Percentiles rank a stretch among this genome's conserved stretches.
These are phyloP conservation scores for Hylaea fasciaria DNA, from an alignment of 2,888 invertebrate genomes.

Conservation along the genomic window DNA sequence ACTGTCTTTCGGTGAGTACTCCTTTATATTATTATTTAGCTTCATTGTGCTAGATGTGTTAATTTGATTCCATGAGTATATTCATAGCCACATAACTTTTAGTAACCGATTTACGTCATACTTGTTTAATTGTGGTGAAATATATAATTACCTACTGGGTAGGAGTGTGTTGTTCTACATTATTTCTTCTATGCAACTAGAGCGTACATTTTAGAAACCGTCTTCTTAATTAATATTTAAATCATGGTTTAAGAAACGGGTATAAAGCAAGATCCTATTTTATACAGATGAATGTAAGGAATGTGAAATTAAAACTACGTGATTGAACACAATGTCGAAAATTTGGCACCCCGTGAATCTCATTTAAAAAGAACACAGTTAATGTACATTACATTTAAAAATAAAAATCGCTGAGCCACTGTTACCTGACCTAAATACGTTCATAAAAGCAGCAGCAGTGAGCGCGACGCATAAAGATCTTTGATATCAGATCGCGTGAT, in stretches of 20 bases:
- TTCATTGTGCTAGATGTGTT: conserved; percentile 40
- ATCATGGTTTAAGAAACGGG: too few species aligned
- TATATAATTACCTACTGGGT: background rate
- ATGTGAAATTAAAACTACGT: too few species aligned
- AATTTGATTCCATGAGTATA: conserved; percentile 31
- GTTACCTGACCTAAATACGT: conserved; percentile 27
- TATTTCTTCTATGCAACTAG: conserved; percentile 9
- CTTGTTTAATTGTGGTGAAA: conserved; percentile 19
- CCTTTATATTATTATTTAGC: conserved; percentile 32
- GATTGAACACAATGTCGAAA: too few species aligned
- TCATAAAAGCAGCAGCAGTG: conserved; percentile 9
- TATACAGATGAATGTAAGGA: too few species aligned
- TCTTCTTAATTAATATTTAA: too few species aligned
- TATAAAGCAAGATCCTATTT: too few species aligned
- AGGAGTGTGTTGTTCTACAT: background rate
- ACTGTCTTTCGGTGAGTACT: conserved; percentile 27
- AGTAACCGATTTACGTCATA: conserved; percentile 28
- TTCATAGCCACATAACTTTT: conserved; percentile 39
- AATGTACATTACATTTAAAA: too few species aligned
- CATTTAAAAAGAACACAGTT: too few species aligned
- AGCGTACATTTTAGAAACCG: background rate
- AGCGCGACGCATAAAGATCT: conserved; percentile 34
- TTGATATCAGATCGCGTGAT: conserved; percentile 39
- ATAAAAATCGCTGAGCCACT: too few species aligned
- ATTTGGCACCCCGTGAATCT: too few species aligned